Percentiles rank a stretch among this genome's conserved stretches.
Evolutionary conservation across 2,113 vertebrate genomes (phyloP).

Genomic region (Tenebrosternarchus preto): DNA sequence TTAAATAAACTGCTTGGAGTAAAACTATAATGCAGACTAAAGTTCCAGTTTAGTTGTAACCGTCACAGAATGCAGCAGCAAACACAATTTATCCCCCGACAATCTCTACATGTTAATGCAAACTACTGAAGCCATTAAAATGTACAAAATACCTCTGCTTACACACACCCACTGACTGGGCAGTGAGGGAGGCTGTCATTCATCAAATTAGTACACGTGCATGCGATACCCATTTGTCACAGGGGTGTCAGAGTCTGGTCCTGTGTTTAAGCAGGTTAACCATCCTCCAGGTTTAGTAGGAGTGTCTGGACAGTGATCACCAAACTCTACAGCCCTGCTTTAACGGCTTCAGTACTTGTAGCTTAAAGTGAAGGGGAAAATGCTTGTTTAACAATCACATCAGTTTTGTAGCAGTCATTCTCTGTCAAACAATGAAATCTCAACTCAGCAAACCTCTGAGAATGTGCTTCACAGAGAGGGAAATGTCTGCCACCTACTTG

Average conservation of each 20-base stretch:
- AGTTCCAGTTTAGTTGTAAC: background rate
- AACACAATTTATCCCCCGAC: background rate
- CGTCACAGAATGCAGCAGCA: conserved; percentile 12
- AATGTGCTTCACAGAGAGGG: background rate
- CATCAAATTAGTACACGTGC: too few relatives aligned
- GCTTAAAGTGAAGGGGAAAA: background rate
- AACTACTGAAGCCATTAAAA: background rate
- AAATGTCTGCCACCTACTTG: background rate
- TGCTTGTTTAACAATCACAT: background rate
- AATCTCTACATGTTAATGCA: conserved; percentile 17
- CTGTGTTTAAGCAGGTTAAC: too few relatives aligned
- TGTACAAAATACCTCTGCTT: background rate
- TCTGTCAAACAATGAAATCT: background rate
- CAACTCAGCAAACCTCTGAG: background rate
- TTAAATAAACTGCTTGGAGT: background rate
- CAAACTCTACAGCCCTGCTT: too few relatives aligned
- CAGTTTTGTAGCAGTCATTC: background rate
- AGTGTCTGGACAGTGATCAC: too few relatives aligned
- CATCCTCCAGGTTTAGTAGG: too few relatives aligned
- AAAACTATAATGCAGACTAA: background rate
- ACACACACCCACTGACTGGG: background rate
- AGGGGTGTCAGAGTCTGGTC: too few relatives aligned
- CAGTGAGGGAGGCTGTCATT: too few relatives aligned
- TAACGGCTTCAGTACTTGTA: background rate
- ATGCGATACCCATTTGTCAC: background rate